These are phyloP conservation scores for Dromius quadrimaculatus DNA, from an alignment of 2,888 invertebrate species.

Conservation along the genomic window DNA sequence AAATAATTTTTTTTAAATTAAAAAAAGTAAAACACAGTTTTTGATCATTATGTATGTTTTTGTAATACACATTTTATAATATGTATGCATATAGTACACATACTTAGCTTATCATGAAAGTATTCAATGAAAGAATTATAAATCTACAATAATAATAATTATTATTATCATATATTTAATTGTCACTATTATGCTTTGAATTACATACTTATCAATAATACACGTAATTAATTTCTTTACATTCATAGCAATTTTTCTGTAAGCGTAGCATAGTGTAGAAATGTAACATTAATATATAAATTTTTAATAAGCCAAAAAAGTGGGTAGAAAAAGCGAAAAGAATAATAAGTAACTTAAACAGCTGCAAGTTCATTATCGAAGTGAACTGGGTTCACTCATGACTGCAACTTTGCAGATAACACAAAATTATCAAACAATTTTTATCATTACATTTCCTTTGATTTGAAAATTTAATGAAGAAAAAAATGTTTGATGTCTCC, in stretches of 20 bases:
- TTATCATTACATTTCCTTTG: background rate
- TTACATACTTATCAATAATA: constrained; percentile 53
- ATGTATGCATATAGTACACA: constrained; percentile 50
- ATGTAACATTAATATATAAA: constrained; percentile 52
- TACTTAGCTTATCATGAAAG: constrained; percentile 52
- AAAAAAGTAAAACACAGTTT: constrained; percentile 28
- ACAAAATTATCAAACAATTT: too few species aligned
- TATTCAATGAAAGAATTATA: constrained; percentile 52
- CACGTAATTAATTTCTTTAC: constrained; percentile 59
- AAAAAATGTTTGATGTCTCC: background rate
- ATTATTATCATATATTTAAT: constrained; percentile 49
- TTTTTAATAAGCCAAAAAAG: constrained; percentile 45
- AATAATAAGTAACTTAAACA: constrained; percentile 25
- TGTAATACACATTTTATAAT: constrained; percentile 52
- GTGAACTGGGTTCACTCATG: constrained; percentile 53
- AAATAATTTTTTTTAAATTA: too few species aligned
- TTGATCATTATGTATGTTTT: constrained; percentile 49
- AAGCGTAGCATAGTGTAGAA: constrained; percentile 63
- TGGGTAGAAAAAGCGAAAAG: constrained; percentile 21
- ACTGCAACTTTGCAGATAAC: constrained; percentile 32
- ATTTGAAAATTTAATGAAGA: background rate
- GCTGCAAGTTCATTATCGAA: constrained; percentile 52
- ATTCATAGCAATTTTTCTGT: constrained; percentile 61
- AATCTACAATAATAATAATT: constrained; percentile 51
- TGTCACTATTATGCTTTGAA: constrained; percentile 51